Evolutionary conservation across 1,140 invertebrate species (phyloP).

Genomic region (Aphis gossypii): DNA sequence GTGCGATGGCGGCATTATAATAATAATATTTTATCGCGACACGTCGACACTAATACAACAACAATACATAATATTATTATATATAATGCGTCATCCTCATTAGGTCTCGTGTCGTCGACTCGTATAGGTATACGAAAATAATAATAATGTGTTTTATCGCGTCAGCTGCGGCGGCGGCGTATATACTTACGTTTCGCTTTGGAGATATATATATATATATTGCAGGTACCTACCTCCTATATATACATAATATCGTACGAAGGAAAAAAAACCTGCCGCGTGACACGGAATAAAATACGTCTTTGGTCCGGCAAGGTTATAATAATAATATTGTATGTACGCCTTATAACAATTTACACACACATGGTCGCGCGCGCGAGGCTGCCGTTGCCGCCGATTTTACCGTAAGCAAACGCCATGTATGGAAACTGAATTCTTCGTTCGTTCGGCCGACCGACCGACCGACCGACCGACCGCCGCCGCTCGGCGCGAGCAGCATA

Average conservation of each 20-base stretch:
- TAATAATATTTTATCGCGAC: background rate
- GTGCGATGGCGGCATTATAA: no score
- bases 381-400: background rate
- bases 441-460: background rate
- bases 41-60: background rate
- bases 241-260: no score
- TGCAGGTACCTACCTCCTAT: no score
- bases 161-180: background rate
- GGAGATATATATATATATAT: background rate
- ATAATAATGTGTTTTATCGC: background rate
- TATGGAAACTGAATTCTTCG: conserved; percentile 55
- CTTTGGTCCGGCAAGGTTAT: conserved; percentile 37
- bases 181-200: background rate
- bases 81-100: background rate
- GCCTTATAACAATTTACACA: conserved; percentile 51
- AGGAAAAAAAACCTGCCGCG: background rate
- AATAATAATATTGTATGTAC: background rate
- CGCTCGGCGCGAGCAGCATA: background rate
- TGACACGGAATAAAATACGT: conserved; percentile 19
- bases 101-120: background rate
- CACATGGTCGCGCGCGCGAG: conserved; percentile 14
- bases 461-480: background rate
- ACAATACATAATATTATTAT: background rate
- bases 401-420: conserved; percentile 57
- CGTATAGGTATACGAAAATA: background rate